Evolutionary conservation across 2,888 invertebrate genomes (phyloP), one percentile per base, ranked within the genome.

Genomic region (Aphidius colemani): DNA sequence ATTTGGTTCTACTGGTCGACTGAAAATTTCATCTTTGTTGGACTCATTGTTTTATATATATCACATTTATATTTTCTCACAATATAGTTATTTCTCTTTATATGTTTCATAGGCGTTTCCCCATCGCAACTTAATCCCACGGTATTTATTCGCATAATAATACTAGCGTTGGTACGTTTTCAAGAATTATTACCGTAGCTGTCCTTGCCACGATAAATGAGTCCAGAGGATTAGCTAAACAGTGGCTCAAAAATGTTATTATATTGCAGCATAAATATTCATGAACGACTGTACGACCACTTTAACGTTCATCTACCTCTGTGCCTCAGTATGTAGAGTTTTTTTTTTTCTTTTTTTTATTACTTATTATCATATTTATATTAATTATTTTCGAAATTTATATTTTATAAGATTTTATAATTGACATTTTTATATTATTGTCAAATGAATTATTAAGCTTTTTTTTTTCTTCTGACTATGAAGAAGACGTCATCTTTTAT

Each of bases 211-310:
- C 80, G 80, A 82, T 82, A 81, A 82, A 82, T 78, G 82, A 81
- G 81, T 82, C 74, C 80, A 74, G 77, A 79, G 82, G 82, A 82
- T 82, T 82, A 82, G 81, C 81, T 81, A 81, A 82, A 82, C 82
- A 82, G 82, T 82, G 79, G 81, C 81, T 82, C 82, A 82, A 82
- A 82, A 82, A 82, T 82, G 81, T 81, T 82, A 82, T 82, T 82
- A 82, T 81, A 81, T 81, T 79, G 81, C 77, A 71, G 73, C 79
- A 82, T 82, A 81, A 82, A 82, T 82, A 82, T 82, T 82, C 82
- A 82, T 82, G 80, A 78, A 68, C 71, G 66, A 69, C 69, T 67
- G 67, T 66, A 67, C 67, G 49, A 69, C 60, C 68, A 66, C 66
- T 72, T 72, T 69, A 71, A 69, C 68, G 63, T 68, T 69, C 67